A percentile compares a stretch with the other conserved stretches of the same genome.
Evolutionary conservation across 2,888 invertebrate genomes (phyloP).

Genomic region (Aphelenchoides bicaudatus): DNA sequence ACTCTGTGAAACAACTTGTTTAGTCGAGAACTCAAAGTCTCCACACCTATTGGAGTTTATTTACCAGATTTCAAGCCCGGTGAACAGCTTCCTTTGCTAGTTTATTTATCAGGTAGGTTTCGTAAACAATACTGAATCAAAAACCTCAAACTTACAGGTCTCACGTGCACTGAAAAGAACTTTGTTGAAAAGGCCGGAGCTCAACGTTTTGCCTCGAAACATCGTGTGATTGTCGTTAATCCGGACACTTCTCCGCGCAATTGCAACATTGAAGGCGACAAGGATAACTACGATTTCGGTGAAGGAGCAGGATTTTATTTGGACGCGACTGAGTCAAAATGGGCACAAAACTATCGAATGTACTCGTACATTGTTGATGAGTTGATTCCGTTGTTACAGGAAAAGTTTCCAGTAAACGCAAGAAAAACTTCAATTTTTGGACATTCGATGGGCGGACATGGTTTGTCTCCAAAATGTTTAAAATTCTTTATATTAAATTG

Average conservation of each 20-base stretch:
- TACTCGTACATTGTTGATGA: constrained; percentile 77
- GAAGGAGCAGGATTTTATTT: constrained; percentile 75
- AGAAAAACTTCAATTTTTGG: constrained; percentile 46
- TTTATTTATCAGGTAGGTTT: constrained; percentile 63
- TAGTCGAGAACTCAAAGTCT: constrained; percentile 75
- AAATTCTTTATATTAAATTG: constrained; percentile 13
- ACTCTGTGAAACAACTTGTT: constrained; percentile 16
- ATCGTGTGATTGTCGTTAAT: constrained; percentile 80
- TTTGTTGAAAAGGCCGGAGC: constrained; percentile 92
- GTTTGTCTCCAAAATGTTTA: constrained; percentile 70
- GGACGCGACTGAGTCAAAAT: constrained; percentile 83
- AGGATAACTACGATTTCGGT: constrained; percentile 89
- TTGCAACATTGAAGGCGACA: constrained; percentile 83
- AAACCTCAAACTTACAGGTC: constrained; percentile 62
- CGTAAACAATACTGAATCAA: constrained; percentile 21
- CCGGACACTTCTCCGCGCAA: constrained; percentile 85
- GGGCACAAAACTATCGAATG: constrained; percentile 90
- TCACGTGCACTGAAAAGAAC: constrained; percentile 90
- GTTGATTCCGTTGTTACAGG: constrained; percentile 34
- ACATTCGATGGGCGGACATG: constrained; percentile 90
- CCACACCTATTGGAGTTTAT: constrained; percentile 88
- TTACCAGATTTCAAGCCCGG: constrained; percentile 70
- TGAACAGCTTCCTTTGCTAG: constrained; percentile 44
- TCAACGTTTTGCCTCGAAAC: constrained; percentile 81
- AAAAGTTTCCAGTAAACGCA: constrained; percentile 70